Percentiles rank a stretch among this genome's conserved stretches.
Conservation (phyloP, 2,888 invertebrate species). For the Branchipolynoe longqiensis region DNA sequence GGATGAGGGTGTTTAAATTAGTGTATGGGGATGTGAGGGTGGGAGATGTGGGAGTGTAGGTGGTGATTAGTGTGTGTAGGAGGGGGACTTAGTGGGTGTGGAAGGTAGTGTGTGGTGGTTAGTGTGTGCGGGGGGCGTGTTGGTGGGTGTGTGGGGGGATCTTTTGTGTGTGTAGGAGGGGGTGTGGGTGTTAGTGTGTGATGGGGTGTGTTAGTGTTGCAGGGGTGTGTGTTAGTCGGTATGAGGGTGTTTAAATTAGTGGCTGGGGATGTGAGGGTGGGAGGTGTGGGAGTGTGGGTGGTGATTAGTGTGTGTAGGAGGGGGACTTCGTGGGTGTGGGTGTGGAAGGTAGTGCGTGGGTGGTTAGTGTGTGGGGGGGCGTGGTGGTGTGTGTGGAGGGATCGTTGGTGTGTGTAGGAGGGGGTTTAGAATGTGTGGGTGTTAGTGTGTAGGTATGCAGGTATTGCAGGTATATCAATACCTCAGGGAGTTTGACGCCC, state of each 20-base stretch:
- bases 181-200: slow-evolving; percentile 1
- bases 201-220: not conserved
- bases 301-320: not conserved
- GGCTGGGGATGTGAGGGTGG: slow-evolving; percentile 2
- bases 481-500: too few relatives aligned
- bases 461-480: too few relatives aligned
- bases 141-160: not conserved
- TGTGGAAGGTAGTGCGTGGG: too few relatives aligned
- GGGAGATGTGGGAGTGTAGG: not conserved
- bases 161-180: not conserved
- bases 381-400: too few relatives aligned
- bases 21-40: not conserved
- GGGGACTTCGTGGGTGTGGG: not conserved
- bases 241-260: not conserved
- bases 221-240: not conserved
- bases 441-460: not conserved
- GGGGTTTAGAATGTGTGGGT: not conserved
- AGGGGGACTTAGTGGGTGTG: not conserved
- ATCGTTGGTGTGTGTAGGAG: too few relatives aligned
- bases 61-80: not conserved
- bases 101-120: not conserved
- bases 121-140: not conserved
- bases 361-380: not conserved
- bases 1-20: not conserved
- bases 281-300: not conserved